Evolutionary conservation across 2,888 invertebrate genomes (phyloP).

Genomic region (Tenthredo distinguenda): DNA sequence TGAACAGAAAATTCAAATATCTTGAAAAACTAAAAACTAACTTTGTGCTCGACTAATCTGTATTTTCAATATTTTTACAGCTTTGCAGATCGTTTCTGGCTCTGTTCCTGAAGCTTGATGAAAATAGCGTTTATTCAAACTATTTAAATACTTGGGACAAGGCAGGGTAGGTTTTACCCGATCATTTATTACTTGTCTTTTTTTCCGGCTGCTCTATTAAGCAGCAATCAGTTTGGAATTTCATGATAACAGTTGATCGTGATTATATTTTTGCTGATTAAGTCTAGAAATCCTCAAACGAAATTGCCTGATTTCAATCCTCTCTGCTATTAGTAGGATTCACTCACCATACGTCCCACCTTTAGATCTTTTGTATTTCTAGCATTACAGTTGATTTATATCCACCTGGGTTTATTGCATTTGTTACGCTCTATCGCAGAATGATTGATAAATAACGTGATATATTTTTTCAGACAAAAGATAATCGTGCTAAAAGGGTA

Average conservation of each 20-base stretch:
- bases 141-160: constrained; percentile 30
- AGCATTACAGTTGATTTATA: too few species aligned
- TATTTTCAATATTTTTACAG: background rate
- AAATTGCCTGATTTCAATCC: too few species aligned
- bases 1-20: background rate
- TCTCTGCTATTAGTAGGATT: too few species aligned
- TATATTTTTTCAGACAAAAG: constrained; percentile 57
- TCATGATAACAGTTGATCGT: background rate
- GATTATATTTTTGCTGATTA: too few species aligned
- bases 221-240: background rate
- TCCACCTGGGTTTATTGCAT: background rate
- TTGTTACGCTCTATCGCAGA: background rate
- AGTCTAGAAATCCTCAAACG: too few species aligned
- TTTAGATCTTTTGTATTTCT: too few species aligned
- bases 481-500: constrained; percentile 64
- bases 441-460: background rate
- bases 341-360: too few species aligned
- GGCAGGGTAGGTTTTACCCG: constrained; percentile 23
- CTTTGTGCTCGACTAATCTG: background rate
- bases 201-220: background rate
- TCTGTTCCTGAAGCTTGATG: constrained; percentile 47
- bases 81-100: constrained; percentile 46
- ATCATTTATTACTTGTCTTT: background rate
- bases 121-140: constrained; percentile 32
- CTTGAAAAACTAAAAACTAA: background rate